Evolutionary conservation across 2,113 vertebrate species (phyloP), one percentile per base, ranked within the genome.

Genomic region (Tragelaphus buxtoni): DNA sequence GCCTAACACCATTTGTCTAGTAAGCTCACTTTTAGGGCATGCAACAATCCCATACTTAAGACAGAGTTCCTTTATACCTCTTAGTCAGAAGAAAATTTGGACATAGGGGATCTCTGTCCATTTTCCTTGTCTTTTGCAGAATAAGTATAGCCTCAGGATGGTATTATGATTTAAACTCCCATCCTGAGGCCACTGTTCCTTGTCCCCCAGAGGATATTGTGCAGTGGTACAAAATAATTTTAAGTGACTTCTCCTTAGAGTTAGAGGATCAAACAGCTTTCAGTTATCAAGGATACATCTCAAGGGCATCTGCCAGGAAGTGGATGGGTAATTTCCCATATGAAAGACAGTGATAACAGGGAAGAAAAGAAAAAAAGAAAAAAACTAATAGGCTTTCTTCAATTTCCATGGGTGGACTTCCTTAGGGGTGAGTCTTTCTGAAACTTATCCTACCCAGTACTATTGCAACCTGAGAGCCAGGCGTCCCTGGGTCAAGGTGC

Each of bases 201-300:
- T n/a, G 32, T 35, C 32, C 16, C 63, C 16, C 17, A 65, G 63
- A 18, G 17, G 32, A 65, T 65, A 65, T 18, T 17, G 18, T 2
- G 0, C 0, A 1, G 17, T 35, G 8, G 63, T 8, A 65, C 32
- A 65, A n/a, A 65, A 63, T 8, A 20, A 2, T 2, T 65, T 65
- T 65, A n/a, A n/a, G 32, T 4, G 1, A n/a, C 32, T 65, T 65
- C 63, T 65, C 32, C 61, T 65, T n/a, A n/a, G 32, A 63, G 32
- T n/a, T 63, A 65, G 61, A 65, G 16, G 63, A 65, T 65, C 1
- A 8, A n/a, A 65, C 16, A 35, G 17, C 17, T 65, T 65, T 32
- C 17, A 35, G 17, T 65, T 65, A 65, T 35, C 63, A 65, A 65
- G 16, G 32, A 65, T 18, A 4, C 16, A n/a, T 65, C 8, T 65